Percentiles rank a stretch among this genome's conserved stretches.
Conservation (phyloP, 1,140 invertebrate genomes). For the Drosophila sp. region DNA sequence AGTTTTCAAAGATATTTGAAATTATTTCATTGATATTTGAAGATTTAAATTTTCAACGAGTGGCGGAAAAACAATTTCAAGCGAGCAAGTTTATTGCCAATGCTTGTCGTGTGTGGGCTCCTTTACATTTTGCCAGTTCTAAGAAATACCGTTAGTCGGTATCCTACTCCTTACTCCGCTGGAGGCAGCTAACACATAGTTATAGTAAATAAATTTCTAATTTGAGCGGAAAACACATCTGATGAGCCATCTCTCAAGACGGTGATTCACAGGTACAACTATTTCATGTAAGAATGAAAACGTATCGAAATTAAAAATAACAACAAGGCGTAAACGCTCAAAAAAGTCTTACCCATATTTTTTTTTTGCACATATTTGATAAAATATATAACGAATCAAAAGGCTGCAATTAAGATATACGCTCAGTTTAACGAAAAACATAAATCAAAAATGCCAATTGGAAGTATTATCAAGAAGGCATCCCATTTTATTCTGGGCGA, state of each 20-base stretch:
- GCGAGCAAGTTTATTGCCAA: too few species aligned
- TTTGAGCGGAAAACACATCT: neutral
- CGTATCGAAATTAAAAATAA: conserved; percentile 3
- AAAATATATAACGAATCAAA: conserved; percentile 24
- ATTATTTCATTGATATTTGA: too few species aligned
- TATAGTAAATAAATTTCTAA: conserved; percentile 18
- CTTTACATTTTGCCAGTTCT: too few species aligned
- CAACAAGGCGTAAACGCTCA: conserved; percentile 1
- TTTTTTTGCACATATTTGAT: neutral
- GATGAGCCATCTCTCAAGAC: neutral
- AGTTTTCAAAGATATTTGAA: too few species aligned
- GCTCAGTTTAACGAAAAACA: neutral
- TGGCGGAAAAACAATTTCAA: too few species aligned
- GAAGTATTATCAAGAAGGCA: conserved; percentile 90
- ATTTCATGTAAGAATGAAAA: conserved; percentile 15
- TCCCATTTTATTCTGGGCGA: conserved; percentile 91
- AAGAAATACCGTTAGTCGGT: neutral
- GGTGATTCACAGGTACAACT: conserved; percentile 1
- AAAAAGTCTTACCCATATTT: conserved; percentile 4
- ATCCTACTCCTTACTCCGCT: neutral
- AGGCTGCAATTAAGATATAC: conserved; percentile 6
- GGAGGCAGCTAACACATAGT: conserved; percentile 11
- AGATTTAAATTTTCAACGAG: too few species aligned
- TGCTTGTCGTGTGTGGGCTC: too few species aligned
- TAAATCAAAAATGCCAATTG: conserved; percentile 88